Base-by-base conservation (phyloP, 2,113 vertebrate species). In the Corythaeola cristata region DNA sequence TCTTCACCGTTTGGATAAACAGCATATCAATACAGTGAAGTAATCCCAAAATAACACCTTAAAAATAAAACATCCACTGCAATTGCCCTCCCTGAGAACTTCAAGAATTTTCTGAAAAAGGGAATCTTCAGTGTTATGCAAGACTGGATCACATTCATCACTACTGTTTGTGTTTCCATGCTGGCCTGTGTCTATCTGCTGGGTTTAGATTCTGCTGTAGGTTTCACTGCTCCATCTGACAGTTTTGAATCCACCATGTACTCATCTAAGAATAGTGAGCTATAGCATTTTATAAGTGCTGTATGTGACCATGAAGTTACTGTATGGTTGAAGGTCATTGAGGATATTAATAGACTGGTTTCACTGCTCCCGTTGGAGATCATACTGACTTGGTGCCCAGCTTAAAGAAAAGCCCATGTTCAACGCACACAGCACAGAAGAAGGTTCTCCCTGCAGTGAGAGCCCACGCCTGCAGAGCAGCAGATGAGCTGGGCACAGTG, bases 41-140 rank as follows among this genome's bases (percentile, higher is more conserved):
- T 96, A 93, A 95, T 95, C 73, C 32, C 63, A 53, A 90, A 97
- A 83, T 80, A 81, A 76, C 78, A 91, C 74, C 87, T 95, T 79
- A 71, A 85, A 92, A 91, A 89, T 58, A 91, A 97, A 94, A 80
- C 59, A 75, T 85, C 69, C 56, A 71, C 77, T 53, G 85, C 64
- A 81, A 95, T 78, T 93, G 19, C 74, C 67, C 13, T 68, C 63
- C 56, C 39, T 37, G 78, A 69, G 53, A 89, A 89, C 58, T 45
- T 77, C 21, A 58, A 55, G 62, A 90, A 72, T 91, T 88, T 91
- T 47, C 89, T 63, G 41, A 60, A 94, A 64, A 94, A 28, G 8
- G 26, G 66, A 49, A 47, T 72, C 41, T 85, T 92, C 41, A 55
- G 15, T 47, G 11, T 66, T 79, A 33, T 4, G 50, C 77, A 91